Evolutionary conservation across 1,140 invertebrate genomes (phyloP).

Genomic region (Anoplolepis gracilipes): DNA sequence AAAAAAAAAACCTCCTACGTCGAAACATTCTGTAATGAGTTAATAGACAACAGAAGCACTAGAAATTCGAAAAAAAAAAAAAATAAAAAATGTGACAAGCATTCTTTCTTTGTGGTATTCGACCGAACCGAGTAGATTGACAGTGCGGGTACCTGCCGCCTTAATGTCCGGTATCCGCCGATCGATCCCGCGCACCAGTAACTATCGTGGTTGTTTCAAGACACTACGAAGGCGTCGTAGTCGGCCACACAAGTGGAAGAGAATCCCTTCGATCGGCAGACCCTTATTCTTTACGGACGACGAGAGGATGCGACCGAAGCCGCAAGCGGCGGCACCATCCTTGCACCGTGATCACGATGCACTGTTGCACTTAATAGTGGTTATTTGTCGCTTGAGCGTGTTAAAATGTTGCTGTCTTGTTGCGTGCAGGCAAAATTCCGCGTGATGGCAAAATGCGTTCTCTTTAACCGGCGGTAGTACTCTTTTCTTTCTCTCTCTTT

Average conservation of each 20-base stretch:
- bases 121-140: not conserved
- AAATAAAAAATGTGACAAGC: not conserved
- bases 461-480: conserved; percentile 30
- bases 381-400: conserved; percentile 61
- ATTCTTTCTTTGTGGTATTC: not conserved
- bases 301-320: conserved; percentile 42
- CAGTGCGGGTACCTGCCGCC: not conserved
- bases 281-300: conserved; percentile 52
- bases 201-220: conserved; percentile 49
- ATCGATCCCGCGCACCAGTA: conserved; percentile 40
- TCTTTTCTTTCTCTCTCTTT: not conserved
- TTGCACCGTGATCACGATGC: conserved; percentile 45
- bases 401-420: conserved; percentile 61
- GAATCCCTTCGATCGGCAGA: conserved; percentile 17
- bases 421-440: conserved; percentile 49
- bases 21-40: not conserved
- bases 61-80: not conserved
- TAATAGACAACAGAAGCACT: not conserved
- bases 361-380: conserved; percentile 60
- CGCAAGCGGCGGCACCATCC: conserved; percentile 53
- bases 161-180: conserved; percentile 48
- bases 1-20: not conserved
- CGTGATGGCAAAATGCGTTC: not conserved
- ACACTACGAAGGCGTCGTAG: conserved; percentile 53
- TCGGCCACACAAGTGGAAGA: conserved; percentile 59